Evolutionary conservation across 2,888 invertebrate genomes (phyloP).

Genomic region (Agrilus cyanescens): DNA sequence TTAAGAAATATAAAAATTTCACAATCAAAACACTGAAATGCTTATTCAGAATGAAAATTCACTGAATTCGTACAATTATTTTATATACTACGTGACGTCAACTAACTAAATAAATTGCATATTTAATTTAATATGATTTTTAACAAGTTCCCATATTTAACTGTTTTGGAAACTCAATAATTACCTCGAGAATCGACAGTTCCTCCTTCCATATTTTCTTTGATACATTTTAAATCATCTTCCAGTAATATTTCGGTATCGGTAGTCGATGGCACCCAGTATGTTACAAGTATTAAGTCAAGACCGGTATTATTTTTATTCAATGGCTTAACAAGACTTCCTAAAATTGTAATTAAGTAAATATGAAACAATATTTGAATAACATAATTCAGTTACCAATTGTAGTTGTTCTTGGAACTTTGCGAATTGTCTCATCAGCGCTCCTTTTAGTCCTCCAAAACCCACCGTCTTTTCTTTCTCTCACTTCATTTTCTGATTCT

Average conservation of each 20-base stretch:
- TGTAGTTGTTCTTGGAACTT: slow-evolving; percentile 29
- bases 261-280: slow-evolving; percentile 56
- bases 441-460: slow-evolving; percentile 28
- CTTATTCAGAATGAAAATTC: too few relatives aligned
- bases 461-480: slow-evolving; percentile 32
- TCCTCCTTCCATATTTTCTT: slow-evolving; percentile 31
- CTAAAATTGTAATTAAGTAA: slow-evolving; percentile 17
- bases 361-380: slow-evolving; percentile 2
- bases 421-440: slow-evolving; percentile 13
- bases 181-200: slow-evolving; percentile 22
- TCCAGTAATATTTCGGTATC: slow-evolving; percentile 44
- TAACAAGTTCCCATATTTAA: too few relatives aligned
- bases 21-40: not conserved
- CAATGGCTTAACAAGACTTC: slow-evolving; percentile 25
- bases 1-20: not conserved
- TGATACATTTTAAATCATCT: slow-evolving; percentile 54
- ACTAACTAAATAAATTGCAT: too few relatives aligned
- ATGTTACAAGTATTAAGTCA: slow-evolving; percentile 61
- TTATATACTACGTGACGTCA: too few relatives aligned
- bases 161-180: too few relatives aligned
- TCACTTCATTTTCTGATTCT: slow-evolving; percentile 43
- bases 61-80: too few relatives aligned
- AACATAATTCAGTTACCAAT: slow-evolving; percentile 25
- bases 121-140: too few relatives aligned
- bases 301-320: slow-evolving; percentile 34